Evolutionary conservation across 2,888 invertebrate genomes (phyloP), one percentile per base, ranked within the genome.

Genomic region (Dryocosmus kuriphilus): DNA sequence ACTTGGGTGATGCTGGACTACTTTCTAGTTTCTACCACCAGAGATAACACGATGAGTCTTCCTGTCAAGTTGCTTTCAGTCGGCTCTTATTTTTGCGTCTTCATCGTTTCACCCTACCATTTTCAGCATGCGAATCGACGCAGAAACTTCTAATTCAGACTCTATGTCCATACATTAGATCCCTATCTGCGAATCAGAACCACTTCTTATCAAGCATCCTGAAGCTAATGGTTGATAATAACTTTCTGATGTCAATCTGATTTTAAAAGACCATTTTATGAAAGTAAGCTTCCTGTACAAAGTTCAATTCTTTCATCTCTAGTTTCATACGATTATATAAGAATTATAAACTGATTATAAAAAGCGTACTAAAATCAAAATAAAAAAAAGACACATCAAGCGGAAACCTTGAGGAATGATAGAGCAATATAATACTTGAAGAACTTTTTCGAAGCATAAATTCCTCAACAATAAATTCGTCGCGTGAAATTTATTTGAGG

Each of bases 21-120:
- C 76, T 78, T 78, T 77, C 81, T 77, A 63, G 79, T 57, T 79
- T 77, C 80, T 76, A 62, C 80, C 65, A 82, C 76, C 7, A 19
- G 27, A 73, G 82, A 82, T 81, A 82, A 82, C 82, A 71, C 61
- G 73, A 65, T 55, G 24, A 55, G 76, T 79, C 78, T 14, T 74
- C 71, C 75, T 78, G 78, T 80, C 78, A 78, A 76, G 77, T 61
- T 77, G 78, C 76, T 82, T 82, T 77, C 77, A 79, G 77, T 51
- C 71, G 71, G 30, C 46, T 71, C 27, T 71, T 51, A 30, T 30
- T 71, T 46, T 51, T 51, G 41, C 24, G 19, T 41, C n/a, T 41
- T 27, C 19, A 38, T 65, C 14, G 7, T 35, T 65, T 24, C 24
- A 16, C 57, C 24, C 57, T 57, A 11, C 14, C 57, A 6, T 9